Conservation (phyloP, 2,797 vertebrate species). For the Buphagus erythrorhynchus region DNA sequence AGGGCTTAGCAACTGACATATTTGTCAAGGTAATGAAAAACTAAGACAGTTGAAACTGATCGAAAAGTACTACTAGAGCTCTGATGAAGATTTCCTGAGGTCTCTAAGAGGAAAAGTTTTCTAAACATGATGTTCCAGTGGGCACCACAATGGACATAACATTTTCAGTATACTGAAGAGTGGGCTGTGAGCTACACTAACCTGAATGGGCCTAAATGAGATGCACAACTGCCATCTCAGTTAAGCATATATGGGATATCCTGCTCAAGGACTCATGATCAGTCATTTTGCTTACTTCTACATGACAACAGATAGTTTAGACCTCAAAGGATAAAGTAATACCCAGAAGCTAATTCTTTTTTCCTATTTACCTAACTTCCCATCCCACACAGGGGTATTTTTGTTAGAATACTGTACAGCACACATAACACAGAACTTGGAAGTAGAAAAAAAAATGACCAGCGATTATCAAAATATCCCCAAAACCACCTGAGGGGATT, state of each 20-base stretch:
- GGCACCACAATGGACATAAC: neutral
- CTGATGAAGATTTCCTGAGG: neutral
- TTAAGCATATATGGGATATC: neutral
- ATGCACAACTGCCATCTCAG: neutral
- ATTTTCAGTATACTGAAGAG: neutral
- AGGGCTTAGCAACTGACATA: neutral
- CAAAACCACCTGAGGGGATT: neutral
- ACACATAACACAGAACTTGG: neutral
- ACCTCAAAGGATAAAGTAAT: neutral
- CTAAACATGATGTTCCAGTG: neutral
- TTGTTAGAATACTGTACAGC: neutral
- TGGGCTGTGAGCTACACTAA: neutral
- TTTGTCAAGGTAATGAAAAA: neutral
- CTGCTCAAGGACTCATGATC: neutral
- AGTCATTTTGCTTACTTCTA: neutral
- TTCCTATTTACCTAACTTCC: neutral
- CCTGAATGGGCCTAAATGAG: neutral
- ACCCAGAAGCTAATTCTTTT: neutral
- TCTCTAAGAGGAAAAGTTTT: neutral
- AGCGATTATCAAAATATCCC: neutral
- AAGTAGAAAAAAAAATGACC: accelerated
- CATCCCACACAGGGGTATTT: neutral
- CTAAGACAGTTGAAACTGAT: neutral
- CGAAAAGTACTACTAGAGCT: neutral
- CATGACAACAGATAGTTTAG: neutral